Percentiles rank a stretch among this genome's conserved stretches.
Conservation (phyloP, 1,140 invertebrate genomes). For the Trigoniulus corallinus region DNA sequence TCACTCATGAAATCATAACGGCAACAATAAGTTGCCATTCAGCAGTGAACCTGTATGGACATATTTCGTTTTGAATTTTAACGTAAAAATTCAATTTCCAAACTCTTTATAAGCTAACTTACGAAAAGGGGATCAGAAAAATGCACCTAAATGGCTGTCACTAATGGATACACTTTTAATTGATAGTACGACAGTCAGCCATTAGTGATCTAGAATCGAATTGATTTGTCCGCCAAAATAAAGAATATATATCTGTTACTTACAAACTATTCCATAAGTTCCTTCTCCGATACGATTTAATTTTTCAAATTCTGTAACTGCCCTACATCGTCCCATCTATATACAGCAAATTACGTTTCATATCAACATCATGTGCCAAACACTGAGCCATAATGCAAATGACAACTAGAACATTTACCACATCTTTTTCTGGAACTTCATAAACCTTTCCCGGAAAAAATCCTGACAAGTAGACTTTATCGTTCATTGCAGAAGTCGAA, state of each 20-base stretch:
- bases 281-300: slow-evolving; percentile 92
- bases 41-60: no score
- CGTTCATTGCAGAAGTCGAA: not conserved
- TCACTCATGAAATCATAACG: no score
- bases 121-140: no score
- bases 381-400: not conserved
- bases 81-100: no score
- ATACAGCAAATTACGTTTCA: slow-evolving; percentile 21
- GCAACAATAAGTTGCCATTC: no score
- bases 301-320: slow-evolving; percentile 93
- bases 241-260: slow-evolving; percentile 28
- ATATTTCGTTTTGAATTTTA: no score
- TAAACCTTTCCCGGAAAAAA: slow-evolving; percentile 61
- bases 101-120: no score
- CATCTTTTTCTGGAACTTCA: slow-evolving; percentile 66
- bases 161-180: no score
- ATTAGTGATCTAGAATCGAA: no score
- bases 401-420: slow-evolving; percentile 35
- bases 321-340: slow-evolving; percentile 74
- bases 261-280: slow-evolving; percentile 94
- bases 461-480: slow-evolving; percentile 57
- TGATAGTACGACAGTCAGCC: no score
- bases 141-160: no score
- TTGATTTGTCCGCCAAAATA: no score
- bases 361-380: slow-evolving; percentile 6